Evolutionary conservation across 2,888 invertebrate genomes (phyloP).

Genomic region (Patella ulyssiponensis): DNA sequence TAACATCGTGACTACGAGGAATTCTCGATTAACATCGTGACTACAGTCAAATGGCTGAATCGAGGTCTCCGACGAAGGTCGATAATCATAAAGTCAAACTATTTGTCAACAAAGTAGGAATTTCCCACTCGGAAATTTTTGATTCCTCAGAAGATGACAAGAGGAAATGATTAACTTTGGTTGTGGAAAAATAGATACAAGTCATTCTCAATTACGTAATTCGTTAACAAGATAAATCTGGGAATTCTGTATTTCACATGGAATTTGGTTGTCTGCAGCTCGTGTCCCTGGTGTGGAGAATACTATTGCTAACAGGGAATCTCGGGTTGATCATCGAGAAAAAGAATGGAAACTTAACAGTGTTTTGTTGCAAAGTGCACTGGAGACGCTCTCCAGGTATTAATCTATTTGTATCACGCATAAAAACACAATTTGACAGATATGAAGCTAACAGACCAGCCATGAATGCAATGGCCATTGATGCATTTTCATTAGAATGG

Average conservation of each 20-base stretch:
- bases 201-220: constrained; percentile 17
- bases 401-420: constrained; percentile 33
- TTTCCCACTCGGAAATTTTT: too few relatives aligned
- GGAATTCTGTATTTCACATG: constrained; percentile 15
- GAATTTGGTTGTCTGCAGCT: constrained; percentile 29
- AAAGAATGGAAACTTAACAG: constrained; percentile 29
- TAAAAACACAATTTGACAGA: constrained; percentile 22
- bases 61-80: too few relatives aligned
- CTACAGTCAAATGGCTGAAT: too few relatives aligned
- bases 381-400: constrained; percentile 2
- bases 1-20: too few relatives aligned
- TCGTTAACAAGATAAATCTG: constrained; percentile 20
- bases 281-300: constrained; percentile 24
- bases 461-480: constrained; percentile 19
- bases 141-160: too few relatives aligned
- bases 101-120: too few relatives aligned
- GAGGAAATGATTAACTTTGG: too few relatives aligned
- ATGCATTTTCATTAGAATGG: constrained; percentile 31
- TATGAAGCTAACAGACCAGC: constrained; percentile 30
- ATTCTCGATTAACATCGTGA: too few relatives aligned
- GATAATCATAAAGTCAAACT: too few relatives aligned
- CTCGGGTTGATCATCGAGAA: constrained; percentile 10
- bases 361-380: constrained; percentile 9
- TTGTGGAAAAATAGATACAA: constrained; percentile 28
- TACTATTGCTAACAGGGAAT: constrained; percentile 22